A percentile compares a stretch with the other conserved stretches of the same genome.
phyloP scores from a whole-genome alignment of 2,113 vertebrate species.

The Megalops atlanticus region DNA sequence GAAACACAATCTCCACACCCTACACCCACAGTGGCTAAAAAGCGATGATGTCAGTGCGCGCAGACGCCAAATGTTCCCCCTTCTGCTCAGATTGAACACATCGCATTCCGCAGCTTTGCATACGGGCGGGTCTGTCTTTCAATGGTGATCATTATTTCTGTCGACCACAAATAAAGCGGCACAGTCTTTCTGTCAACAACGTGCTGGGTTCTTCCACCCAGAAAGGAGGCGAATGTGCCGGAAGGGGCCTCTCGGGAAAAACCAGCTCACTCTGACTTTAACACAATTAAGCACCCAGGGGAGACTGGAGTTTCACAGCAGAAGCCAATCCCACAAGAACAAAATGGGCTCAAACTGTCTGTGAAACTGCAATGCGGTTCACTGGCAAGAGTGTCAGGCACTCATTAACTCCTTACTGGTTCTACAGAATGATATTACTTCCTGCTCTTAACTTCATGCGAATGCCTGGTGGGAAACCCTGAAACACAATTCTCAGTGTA shows the following conservation, averaged over 20 bases:
- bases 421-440: constrained; percentile 24
- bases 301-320: neutral
- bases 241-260: neutral
- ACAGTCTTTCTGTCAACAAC: neutral
- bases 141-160: neutral
- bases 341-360: neutral
- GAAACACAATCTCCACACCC: too few species aligned
- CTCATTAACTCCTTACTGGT: constrained; percentile 36
- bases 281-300: neutral
- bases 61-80: too few species aligned
- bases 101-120: too few species aligned
- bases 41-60: too few species aligned
- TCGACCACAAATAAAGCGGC: neutral
- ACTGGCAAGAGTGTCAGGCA: constrained; percentile 30
- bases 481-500: too few species aligned
- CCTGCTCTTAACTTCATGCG: constrained; percentile 23
- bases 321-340: neutral
- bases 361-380: constrained; percentile 20
- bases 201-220: neutral
- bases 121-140: too few species aligned
- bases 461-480: neutral
- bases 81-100: too few species aligned
- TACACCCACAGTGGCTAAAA: too few species aligned
- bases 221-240: neutral
- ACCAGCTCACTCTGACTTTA: neutral